A percentile compares a stretch with the other conserved stretches of the same genome.
Evolutionary conservation across 1,140 invertebrate species (phyloP).

Genomic region (Scaptomyza hsui): DNA sequence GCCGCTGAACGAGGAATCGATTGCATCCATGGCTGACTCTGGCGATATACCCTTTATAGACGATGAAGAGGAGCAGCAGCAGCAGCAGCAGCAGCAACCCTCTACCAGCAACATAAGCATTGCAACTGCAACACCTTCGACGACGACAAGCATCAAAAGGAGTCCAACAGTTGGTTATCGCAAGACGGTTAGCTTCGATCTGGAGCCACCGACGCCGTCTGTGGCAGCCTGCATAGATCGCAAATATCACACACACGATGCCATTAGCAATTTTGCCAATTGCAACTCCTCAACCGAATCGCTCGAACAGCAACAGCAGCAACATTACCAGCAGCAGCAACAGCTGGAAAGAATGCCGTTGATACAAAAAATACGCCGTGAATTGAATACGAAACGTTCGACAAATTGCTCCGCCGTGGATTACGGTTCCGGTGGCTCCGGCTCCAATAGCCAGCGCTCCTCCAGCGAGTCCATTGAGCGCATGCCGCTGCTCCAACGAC

Average conservation of each 20-base stretch:
- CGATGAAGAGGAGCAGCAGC: constrained; percentile 72
- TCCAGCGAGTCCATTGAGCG: constrained; percentile 78
- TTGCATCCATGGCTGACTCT: constrained; percentile 74
- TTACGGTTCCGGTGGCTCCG: constrained; percentile 70
- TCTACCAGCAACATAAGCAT: constrained; percentile 11
- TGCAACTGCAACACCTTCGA: constrained; percentile 13
- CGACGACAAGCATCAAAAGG: constrained; percentile 45
- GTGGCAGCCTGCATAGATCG: constrained; percentile 59
- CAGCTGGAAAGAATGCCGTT: constrained; percentile 60
- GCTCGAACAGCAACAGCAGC: constrained; percentile 11
- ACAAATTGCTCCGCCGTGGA: constrained; percentile 61
- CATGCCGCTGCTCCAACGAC: constrained; percentile 66
- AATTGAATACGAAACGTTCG: constrained; percentile 73
- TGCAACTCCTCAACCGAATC: constrained; percentile 65
- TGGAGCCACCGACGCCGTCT: constrained; percentile 58
- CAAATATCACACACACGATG: constrained; percentile 79
- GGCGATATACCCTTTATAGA: constrained; percentile 83
- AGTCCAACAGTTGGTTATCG: constrained; percentile 60
- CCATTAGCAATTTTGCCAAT: constrained; percentile 65
- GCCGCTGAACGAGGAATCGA: constrained; percentile 79
- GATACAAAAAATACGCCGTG: constrained; percentile 76
- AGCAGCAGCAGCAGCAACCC: constrained; percentile 37
- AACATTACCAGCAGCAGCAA: not conserved
- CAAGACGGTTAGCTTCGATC: constrained; percentile 83
- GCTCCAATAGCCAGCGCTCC: constrained; percentile 76